Evolutionary conservation across 2,797 vertebrate species (phyloP).

Genomic region (Pseudochirops cupreus): DNA sequence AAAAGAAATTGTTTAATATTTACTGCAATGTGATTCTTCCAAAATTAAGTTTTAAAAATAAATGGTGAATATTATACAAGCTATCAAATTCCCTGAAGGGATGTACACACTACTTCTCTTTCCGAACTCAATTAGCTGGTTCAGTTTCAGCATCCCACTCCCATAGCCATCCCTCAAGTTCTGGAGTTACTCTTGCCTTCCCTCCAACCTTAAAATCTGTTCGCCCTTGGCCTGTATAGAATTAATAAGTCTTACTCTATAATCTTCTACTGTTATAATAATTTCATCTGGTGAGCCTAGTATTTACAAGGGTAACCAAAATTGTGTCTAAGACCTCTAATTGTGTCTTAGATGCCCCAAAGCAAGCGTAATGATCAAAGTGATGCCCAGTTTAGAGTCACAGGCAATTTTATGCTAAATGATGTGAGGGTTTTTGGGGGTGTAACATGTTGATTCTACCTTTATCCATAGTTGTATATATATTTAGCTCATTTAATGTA

Average conservation of each 20-base stretch:
- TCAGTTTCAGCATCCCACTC: neutral
- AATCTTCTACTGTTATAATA: neutral
- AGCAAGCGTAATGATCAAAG: neutral
- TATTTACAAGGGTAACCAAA: neutral
- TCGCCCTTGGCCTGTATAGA: neutral
- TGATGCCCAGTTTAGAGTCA: neutral
- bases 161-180: neutral
- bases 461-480: conserved; percentile 20
- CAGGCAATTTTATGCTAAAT: conserved; percentile 12
- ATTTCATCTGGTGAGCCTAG: neutral
- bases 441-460: neutral
- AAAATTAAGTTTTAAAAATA: conserved; percentile 36
- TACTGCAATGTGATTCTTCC: neutral
- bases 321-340: neutral
- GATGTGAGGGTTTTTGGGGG: neutral
- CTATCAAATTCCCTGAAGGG: neutral
- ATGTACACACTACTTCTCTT: neutral
- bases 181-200: neutral
- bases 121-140: neutral
- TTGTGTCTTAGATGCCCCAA: neutral
- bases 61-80: neutral
- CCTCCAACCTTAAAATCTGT: neutral
- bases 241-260: neutral
- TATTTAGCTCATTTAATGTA: conserved; percentile 42
- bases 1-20: neutral